Percentiles rank a stretch among this genome's conserved stretches.
Evolutionary conservation across 2,888 invertebrate genomes (phyloP).

Genomic region (Amphipoea lucens): DNA sequence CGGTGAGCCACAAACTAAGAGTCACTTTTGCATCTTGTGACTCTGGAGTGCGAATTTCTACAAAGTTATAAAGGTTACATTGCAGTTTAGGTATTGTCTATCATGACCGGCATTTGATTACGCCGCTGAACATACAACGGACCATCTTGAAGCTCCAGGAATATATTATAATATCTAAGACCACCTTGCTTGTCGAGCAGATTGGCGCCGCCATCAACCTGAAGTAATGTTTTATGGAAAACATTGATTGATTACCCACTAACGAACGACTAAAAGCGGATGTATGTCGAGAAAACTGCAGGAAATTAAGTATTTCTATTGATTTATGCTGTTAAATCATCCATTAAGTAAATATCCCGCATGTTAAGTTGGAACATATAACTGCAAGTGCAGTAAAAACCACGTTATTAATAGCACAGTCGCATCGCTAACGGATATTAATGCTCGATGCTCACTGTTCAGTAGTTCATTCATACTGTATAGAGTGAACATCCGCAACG

Average conservation of each 20-base stretch:
- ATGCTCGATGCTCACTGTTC: constrained; percentile 49
- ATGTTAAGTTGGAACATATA: constrained; percentile 24
- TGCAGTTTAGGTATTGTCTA: background rate
- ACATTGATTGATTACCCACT: constrained; percentile 34
- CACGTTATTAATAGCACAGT: constrained; percentile 48
- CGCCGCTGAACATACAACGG: background rate
- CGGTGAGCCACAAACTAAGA: background rate
- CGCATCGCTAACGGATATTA: constrained; percentile 55
- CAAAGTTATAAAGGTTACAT: background rate
- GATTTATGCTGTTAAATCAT: constrained; percentile 37
- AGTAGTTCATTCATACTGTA: constrained; percentile 57
- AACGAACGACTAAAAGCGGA: constrained; percentile 14
- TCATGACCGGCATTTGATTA: background rate
- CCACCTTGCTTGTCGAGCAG: background rate
- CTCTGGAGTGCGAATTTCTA: background rate
- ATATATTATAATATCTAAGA: constrained; percentile 21
- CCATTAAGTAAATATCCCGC: constrained; percentile 34
- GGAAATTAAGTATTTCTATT: constrained; percentile 16
- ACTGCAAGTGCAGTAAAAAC: constrained; percentile 43
- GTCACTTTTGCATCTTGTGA: background rate
- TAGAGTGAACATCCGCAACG: constrained; percentile 60
- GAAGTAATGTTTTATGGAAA: constrained; percentile 3
- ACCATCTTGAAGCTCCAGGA: background rate
- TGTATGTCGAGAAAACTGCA: constrained; percentile 15
- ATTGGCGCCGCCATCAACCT: background rate